Evolutionary conservation across 2,797 vertebrate species (phyloP).

Genomic region (Trematomus bernacchii): DNA sequence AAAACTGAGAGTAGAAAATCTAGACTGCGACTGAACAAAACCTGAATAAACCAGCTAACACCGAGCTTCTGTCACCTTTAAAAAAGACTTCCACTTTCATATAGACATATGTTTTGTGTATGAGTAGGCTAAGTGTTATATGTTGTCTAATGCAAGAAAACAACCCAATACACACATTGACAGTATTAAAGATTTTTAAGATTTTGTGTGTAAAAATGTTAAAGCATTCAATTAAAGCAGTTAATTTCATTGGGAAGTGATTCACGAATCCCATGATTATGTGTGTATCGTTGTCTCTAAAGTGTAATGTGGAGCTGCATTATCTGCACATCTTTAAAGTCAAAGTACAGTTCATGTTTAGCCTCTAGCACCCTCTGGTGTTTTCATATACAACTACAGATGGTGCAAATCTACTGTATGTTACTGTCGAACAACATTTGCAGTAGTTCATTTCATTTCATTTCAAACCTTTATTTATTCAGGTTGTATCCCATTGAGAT

Average conservation of each 20-base stretch:
- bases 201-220: too few species aligned
- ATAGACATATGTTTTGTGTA: too few species aligned
- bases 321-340: not conserved
- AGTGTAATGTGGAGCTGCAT: not conserved
- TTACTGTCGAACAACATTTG: not conserved
- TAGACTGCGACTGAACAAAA: not conserved
- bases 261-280: not conserved
- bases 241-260: not conserved
- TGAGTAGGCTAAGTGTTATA: too few species aligned
- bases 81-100: too few species aligned
- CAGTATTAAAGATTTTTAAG: too few species aligned
- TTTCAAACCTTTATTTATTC: too few species aligned
- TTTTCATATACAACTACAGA: not conserved
- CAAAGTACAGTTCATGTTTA: not conserved
- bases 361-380: slow-evolving; percentile 62
- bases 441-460: too few species aligned
- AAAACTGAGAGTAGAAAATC: not conserved
- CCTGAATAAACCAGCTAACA: too few species aligned
- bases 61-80: too few species aligned
- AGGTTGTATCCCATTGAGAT: too few species aligned
- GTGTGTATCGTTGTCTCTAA: not conserved
- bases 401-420: not conserved
- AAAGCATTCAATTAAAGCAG: not conserved
- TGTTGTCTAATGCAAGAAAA: too few species aligned
- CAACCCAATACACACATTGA: too few species aligned